Conservation (phyloP, 2,113 vertebrate species). For the Clarias gariepinus region DNA sequence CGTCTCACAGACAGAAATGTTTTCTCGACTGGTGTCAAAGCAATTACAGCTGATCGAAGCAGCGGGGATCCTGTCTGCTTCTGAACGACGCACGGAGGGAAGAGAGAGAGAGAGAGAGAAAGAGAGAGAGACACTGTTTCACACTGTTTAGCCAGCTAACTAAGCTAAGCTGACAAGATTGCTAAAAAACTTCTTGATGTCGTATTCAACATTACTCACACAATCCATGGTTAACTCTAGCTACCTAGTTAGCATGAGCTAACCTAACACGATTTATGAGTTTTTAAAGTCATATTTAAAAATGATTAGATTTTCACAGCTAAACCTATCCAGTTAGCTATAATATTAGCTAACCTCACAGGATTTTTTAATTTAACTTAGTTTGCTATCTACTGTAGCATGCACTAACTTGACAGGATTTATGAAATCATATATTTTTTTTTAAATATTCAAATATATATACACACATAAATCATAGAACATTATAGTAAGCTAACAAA, state of each 20-base stretch:
- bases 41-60: constrained; percentile 57
- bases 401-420: too few relatives aligned
- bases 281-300: not conserved
- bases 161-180: not conserved
- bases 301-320: not conserved
- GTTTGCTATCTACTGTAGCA: too few relatives aligned
- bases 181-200: not conserved
- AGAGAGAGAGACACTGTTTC: not conserved
- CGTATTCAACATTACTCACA: not conserved
- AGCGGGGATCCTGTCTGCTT: constrained; percentile 21
- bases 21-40: constrained; percentile 62
- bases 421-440: too few relatives aligned
- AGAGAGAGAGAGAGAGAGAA: constrained; percentile 11
- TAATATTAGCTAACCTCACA: not conserved
- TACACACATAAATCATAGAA: not conserved
- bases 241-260: not conserved
- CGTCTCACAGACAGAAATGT: constrained; percentile 61
- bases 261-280: not conserved
- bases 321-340: not conserved
- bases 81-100: not conserved
- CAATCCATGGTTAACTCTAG: not conserved
- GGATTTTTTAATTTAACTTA: not conserved
- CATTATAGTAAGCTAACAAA: not conserved
- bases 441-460: not conserved
- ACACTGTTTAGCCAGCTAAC: not conserved